phyloP scores from a whole-genome alignment of 2,888 invertebrate genomes.

The Idaea biselata region DNA sequence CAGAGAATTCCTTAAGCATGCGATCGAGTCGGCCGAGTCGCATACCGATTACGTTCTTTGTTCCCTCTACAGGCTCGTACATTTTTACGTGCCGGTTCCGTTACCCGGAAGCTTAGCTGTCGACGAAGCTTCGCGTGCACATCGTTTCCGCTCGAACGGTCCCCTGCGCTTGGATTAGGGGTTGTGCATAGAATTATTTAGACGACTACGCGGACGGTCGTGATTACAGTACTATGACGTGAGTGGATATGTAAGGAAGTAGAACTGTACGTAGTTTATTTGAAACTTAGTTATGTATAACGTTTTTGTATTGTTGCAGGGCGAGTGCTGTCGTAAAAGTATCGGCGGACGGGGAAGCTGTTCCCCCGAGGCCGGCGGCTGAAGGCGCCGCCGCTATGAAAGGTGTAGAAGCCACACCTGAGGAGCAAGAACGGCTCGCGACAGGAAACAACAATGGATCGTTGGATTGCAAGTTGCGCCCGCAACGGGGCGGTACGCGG shows the following conservation, averaged over 20 bases:
- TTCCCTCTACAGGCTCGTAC: constrained; percentile 34
- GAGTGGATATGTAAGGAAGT: constrained; percentile 43
- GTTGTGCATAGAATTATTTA: constrained; percentile 35
- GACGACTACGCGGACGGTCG: constrained; percentile 19
- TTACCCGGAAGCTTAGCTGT: constrained; percentile 53
- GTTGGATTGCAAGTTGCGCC: constrained; percentile 88
- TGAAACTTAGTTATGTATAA: constrained; percentile 23
- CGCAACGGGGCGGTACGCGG: constrained; percentile 74
- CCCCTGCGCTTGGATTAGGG: constrained; percentile 37
- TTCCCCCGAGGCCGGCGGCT: constrained; percentile 61
- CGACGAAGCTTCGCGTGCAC: constrained; percentile 54
- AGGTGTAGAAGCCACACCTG: constrained; percentile 74
- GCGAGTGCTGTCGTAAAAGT: constrained; percentile 58
- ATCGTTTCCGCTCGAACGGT: constrained; percentile 49
- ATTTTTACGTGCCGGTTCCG: constrained; percentile 44
- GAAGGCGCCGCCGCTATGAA: constrained; percentile 71
- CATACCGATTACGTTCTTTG: constrained; percentile 37
- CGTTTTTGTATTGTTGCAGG: constrained; percentile 61
- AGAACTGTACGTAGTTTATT: constrained; percentile 5
- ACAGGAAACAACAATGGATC: constrained; percentile 85
- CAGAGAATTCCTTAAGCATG: constrained; percentile 41
- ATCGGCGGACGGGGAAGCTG: constrained; percentile 63
- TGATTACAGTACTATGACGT: constrained; percentile 57
- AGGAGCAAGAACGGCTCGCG: constrained; percentile 74
- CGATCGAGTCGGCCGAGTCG: constrained; percentile 37